These are phyloP conservation scores for Tenthredo livida DNA, from an alignment of 2,888 invertebrate species.

Conservation along the genomic window DNA sequence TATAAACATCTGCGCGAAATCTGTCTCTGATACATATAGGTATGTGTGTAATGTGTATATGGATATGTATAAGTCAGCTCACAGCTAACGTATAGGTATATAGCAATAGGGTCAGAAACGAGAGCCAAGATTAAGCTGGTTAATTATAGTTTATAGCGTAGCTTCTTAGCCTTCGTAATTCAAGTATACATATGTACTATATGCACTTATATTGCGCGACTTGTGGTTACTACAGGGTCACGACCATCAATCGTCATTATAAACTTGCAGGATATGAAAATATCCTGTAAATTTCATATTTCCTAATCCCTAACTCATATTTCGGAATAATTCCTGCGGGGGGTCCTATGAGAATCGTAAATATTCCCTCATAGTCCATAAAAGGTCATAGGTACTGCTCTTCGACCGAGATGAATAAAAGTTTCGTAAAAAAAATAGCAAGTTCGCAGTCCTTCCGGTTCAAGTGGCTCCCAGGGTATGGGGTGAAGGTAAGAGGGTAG, in stretches of 20 bases:
- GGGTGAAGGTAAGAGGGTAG: neutral
- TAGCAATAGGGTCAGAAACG: neutral
- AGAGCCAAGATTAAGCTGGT: constrained; percentile 28
- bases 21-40: neutral
- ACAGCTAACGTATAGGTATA: neutral
- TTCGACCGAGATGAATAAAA: neutral
- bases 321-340: too few relatives aligned
- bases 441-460: neutral
- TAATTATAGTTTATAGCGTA: constrained; percentile 16
- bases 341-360: too few relatives aligned
- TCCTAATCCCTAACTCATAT: too few relatives aligned
- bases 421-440: neutral
- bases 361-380: too few relatives aligned
- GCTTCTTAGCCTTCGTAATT: neutral
- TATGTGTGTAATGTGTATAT: neutral
- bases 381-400: neutral
- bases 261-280: too few relatives aligned
- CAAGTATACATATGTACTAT: neutral
- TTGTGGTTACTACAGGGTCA: neutral
- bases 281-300: too few relatives aligned
- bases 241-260: neutral
- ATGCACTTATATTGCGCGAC: neutral
- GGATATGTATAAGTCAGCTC: neutral
- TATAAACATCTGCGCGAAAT: neutral
- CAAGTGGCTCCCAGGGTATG: neutral